Evolutionary conservation across 2,888 invertebrate species (phyloP), one percentile per base, ranked within the genome.

Genomic region (Empis stercorea): DNA sequence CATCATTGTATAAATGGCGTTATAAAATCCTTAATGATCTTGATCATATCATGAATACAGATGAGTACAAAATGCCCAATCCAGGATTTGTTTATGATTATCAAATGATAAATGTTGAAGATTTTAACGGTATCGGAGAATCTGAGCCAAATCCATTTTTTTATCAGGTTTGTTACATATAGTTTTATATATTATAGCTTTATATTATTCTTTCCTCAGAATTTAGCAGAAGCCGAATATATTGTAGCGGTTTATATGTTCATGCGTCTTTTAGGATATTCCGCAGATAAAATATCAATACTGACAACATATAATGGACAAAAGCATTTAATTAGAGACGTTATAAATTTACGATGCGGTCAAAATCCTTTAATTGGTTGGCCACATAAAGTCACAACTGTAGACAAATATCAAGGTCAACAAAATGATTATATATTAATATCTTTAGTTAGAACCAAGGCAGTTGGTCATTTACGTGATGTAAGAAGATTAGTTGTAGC

Each of bases 321-420:
- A 70, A 99, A 99, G 64, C 94, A 96, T 70, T 76, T 99, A 45
- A 88, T 99, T 39, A 75, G 96, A 2, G 99, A 99, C 68, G 95
- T 99, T 7, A 85, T 99, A 48, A 86, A 89, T 64, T 83, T 84
- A 37, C 76, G 97, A 45, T 99, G 97, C 68, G 89, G 89, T 1
- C 84, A 83, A 51, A 99, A 99, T 73, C 92, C 95, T 1, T 75
- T 97, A 45, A 93, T 99, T 56, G 97, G 97, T 15, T 74, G 83
- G 60, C 95, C 95, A 0, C 81, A 87, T 56, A 95, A 93, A 75
- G 81, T 89, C 23, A 87, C 89, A 1, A 99, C 99, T 0, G 99
- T 99, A 15, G 99, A 99, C 72, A 96, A 97, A 65, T 99, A 95
- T 68, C 99, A 99, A 65, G 99, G 99, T 48, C 99, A 99, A 63